Evolutionary conservation across 2,888 invertebrate species (phyloP), one percentile per base, ranked within the genome.

Genomic region (Drosophila antonietae): DNA sequence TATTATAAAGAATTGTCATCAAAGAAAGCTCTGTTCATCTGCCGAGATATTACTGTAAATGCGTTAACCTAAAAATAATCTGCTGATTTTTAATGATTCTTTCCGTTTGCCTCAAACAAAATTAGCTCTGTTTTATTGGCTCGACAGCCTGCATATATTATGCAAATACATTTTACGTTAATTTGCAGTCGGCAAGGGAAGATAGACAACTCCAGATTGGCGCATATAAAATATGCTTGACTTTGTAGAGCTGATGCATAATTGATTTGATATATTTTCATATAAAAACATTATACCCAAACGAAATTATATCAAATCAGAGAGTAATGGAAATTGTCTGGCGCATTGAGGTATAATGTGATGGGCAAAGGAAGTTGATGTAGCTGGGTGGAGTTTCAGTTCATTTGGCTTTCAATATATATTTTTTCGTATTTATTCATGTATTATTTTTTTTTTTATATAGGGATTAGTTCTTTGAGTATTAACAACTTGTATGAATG

Each of bases 61-160:
- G 15, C 23, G 23, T 15, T 23, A 52, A 37, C 52, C 35, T 18
- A 52, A 15, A 52, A 20, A 37, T 37, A 37, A 37, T 3, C 9
- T 23, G 2, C 9, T 37, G 20, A 6, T 5, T 31, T 18, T 31
- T 49, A 10, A 3, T 3, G 51, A 8, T 35, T 35, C 35, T 51
- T 18, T 6, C 3, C 15, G 41, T n/a, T 51, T 35, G 35, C 14
- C 18, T 37, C 5, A 53, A 14, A 37, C 8, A 20, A 53, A 53
- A 23, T 53, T 10, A 37, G 35, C 23, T 14, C 0, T 5, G 1
- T 23, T 52, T 8, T 18, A 52, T 35, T 33, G 10, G 33, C 8
- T 51, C 6, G 18, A 35, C 18, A 15, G 52, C 52, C 14, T 10
- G 52, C n/a, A 53, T 53, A 53, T 53, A 53, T 53, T 53, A 53